Evolutionary conservation across 2,797 vertebrate genomes (phyloP), one percentile per base, ranked within the genome.

Genomic region (Danio choprae): DNA sequence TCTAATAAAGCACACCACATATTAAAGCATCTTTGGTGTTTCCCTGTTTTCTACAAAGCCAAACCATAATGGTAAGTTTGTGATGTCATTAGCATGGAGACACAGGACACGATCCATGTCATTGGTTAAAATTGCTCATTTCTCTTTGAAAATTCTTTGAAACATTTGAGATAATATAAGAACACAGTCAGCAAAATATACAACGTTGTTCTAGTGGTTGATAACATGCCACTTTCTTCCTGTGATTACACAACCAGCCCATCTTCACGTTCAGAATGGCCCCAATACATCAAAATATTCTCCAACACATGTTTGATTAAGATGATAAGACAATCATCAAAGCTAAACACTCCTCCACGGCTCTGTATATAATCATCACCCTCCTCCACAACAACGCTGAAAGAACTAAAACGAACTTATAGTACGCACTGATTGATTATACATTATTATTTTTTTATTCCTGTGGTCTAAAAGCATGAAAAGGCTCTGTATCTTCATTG

Each of bases 171-270:
- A n/a, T n/a, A n/a, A n/a, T n/a, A n/a, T n/a, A n/a, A n/a, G n/a
- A n/a, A n/a, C n/a, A n/a, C n/a, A n/a, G n/a, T n/a, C n/a, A n/a
- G n/a, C n/a, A n/a, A n/a, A n/a, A n/a, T n/a, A n/a, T n/a, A n/a
- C n/a, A n/a, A n/a, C n/a, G n/a, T n/a, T n/a, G n/a, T n/a, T n/a
- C n/a, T n/a, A n/a, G n/a, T n/a, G n/a, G n/a, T n/a, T n/a, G n/a
- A 74, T 69, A 59, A 74, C 55, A 44, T 80, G 78, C 65, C 79
- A 69, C n/a, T 81, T 78, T 81, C 65, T 46, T n/a, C 62, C 58
- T 74, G 64, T 71, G 51, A 62, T 59, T 58, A 20, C 36, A 9
- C 70, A 81, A 43, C 60, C 48, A 75, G 70, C 64, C 36, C 65
- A 7, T 60, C 20, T 15, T 36, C n/a, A 55, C 67, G 64, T 67